phyloP scores from a whole-genome alignment of 2,113 vertebrate species.

The Ursus arctos region DNA sequence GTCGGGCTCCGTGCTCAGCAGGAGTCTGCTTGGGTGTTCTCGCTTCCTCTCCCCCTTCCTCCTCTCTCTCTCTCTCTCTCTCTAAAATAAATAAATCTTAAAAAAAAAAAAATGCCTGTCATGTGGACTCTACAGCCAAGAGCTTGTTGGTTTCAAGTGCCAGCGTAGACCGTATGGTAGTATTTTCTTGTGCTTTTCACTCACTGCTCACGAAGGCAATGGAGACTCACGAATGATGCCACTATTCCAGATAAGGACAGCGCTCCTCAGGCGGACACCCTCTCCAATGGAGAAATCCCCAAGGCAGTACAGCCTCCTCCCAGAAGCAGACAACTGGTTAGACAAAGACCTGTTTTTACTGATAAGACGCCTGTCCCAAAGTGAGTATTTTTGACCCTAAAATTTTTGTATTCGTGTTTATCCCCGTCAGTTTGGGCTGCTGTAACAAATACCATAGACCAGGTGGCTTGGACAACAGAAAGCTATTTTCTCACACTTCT shows the following conservation, averaged over 20 bases:
- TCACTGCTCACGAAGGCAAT: neutral
- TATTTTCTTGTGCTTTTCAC: neutral
- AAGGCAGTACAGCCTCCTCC: slow-evolving; percentile 85
- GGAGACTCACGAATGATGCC: neutral
- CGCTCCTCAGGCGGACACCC: slow-evolving; percentile 81
- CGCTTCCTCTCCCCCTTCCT: neutral
- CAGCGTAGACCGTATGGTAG: neutral
- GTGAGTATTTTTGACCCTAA: slow-evolving; percentile 80
- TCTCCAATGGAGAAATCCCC: slow-evolving; percentile 83
- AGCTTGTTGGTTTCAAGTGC: neutral
- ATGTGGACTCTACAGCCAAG: neutral
- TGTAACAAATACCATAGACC: neutral
- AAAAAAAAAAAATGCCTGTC: no score
- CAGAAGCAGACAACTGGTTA: slow-evolving; percentile 82
- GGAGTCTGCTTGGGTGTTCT: neutral
- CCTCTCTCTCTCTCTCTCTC: no score
- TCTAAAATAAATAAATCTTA: neutral
- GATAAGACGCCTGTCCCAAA: slow-evolving; percentile 89
- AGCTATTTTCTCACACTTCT: neutral
- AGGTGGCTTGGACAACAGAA: neutral
- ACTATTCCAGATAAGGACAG: slow-evolving; percentile 84
- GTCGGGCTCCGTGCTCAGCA: neutral
- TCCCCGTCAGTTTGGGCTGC: neutral
- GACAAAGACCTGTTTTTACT: slow-evolving; percentile 77
- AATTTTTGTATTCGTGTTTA: neutral